Base-by-base conservation (phyloP, 2,888 invertebrate genomes). In the Notodonta ziczac region DNA sequence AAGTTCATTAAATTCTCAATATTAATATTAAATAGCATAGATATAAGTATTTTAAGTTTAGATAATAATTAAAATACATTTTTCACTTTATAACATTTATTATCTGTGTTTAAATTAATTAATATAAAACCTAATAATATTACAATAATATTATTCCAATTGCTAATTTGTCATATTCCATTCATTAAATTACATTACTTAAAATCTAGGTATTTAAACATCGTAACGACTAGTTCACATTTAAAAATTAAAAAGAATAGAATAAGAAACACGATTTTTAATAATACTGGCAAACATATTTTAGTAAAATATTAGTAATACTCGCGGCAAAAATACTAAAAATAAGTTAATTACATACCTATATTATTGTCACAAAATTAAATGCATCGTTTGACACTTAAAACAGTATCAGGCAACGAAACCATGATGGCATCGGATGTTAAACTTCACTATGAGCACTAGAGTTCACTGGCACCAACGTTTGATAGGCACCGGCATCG, bases 311-410 rank as follows among this genome's bases (percentile, higher is more conserved):
- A 42, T 42, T 42, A 42, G 42, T 42, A 42, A 42, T 42, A 42
- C 42, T 42, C 4, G 42, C 42, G 42, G 12, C 42, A 12, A 42
- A 10, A 42, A 35, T 7, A 42, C 42, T 42, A 58, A 61, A 61
- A 13, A 60, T 51, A 57, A 57, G 57, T 54, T 51, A 4, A 13
- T 42, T 8, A 48, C 50, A 16, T 44, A 52, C 59, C 51, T 59
- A 67, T 58, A 61, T 50, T 58, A 58, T 52, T 42, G 48, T 57
- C 51, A 72, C 40, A 32, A 16, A 32, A 64, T 24, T 65, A 72
- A 70, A 70, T 70, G 69, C 69, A 53, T 51, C 32, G 51, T 35
- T 42, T 6, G 54, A 66, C 70, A 70, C 70, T 69, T 72, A 69
- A 61, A 75, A 75, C 73, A 71, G 75, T 62, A 70, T 64, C 46